Percentiles rank a stretch among this genome's conserved stretches.
These are phyloP conservation scores for Hydrozoanthus tunicans DNA, from an alignment of 64 coral and sea anemone genomes.

Conservation along the genomic window DNA sequence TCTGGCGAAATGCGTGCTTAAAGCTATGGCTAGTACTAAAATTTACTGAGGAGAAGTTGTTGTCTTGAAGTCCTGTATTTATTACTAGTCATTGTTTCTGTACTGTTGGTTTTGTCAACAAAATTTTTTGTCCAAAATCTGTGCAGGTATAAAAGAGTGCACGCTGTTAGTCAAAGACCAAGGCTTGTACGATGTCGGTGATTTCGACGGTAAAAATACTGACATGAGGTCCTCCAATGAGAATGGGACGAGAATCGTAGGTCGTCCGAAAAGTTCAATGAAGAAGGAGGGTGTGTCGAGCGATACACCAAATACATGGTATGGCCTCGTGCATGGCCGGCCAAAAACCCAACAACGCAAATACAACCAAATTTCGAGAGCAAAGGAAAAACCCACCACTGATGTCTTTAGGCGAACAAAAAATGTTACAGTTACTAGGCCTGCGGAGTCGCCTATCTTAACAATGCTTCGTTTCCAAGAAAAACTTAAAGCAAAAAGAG, in stretches of 20 bases:
- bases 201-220: background rate
- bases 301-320: background rate
- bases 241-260: background rate
- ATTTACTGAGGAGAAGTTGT: too few species aligned
- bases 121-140: background rate
- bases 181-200: background rate
- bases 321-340: background rate
- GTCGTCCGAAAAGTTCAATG: background rate
- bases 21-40: too few species aligned
- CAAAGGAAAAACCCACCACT: background rate
- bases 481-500: constrained; percentile 15
- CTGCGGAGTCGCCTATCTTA: background rate
- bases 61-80: too few species aligned
- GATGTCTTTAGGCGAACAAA: background rate
- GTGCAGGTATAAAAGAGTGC: constrained; percentile 1
- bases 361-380: background rate
- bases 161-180: background rate
- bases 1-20: too few species aligned
- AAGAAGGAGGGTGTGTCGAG: background rate
- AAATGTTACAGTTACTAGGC: background rate
- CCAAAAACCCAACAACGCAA: background rate
- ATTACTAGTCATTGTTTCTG: too few species aligned
- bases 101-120: too few species aligned
- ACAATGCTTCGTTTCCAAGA: constrained; percentile 44
- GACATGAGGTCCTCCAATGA: background rate